A percentile compares a stretch with the other conserved stretches of the same genome.
These are phyloP conservation scores for Pteronotus mesoamericanus DNA, from an alignment of 2,797 vertebrate genomes.

Conservation along the genomic window DNA sequence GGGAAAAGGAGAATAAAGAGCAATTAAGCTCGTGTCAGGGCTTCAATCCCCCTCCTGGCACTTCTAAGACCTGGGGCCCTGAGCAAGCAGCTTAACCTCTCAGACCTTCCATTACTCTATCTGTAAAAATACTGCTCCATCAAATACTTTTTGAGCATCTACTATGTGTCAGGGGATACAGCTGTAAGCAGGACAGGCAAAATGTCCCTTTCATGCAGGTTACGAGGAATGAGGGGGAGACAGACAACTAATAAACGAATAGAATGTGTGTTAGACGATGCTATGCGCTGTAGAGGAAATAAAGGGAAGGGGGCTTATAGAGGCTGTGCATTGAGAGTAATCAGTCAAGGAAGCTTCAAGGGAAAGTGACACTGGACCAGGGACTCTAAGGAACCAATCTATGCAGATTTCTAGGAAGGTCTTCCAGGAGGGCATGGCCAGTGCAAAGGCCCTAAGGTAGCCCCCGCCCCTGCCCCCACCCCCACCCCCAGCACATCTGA, in stretches of 20 bases:
- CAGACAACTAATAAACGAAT: background rate
- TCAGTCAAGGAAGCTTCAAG: background rate
- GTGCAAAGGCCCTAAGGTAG: background rate
- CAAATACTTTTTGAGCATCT: background rate
- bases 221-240: background rate
- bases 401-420: background rate
- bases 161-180: background rate
- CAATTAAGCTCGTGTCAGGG: background rate
- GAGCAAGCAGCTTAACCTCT: background rate
- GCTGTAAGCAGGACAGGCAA: background rate
- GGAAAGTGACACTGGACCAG: background rate
- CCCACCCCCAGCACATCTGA: background rate
- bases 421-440: background rate
- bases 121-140: background rate
- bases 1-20: background rate
- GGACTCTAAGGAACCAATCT: background rate
- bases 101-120: background rate
- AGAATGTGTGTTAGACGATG: background rate
- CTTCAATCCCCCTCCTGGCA: background rate
- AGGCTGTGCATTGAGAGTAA: background rate
- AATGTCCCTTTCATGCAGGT: background rate
- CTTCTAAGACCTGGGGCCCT: background rate
- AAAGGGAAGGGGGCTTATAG: background rate
- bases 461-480: too few relatives aligned
- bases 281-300: background rate